Evolutionary conservation across 2,797 vertebrate species (phyloP).

Genomic region (Manis pentadactyla): DNA sequence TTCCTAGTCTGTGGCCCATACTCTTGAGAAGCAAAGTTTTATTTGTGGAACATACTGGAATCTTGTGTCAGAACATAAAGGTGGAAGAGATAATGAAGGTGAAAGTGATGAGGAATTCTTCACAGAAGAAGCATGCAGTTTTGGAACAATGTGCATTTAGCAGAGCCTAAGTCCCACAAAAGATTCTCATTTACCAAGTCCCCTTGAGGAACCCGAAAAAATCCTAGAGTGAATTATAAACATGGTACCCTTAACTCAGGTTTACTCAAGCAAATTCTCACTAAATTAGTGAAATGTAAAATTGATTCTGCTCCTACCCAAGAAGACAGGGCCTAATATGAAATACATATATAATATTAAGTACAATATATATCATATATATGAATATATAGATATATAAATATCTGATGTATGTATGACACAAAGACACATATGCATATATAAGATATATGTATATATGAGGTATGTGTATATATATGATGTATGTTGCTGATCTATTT

Average conservation of each 20-base stretch:
- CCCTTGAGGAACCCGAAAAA: background rate
- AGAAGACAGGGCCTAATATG: background rate
- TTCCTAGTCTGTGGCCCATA: background rate
- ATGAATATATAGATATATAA: background rate
- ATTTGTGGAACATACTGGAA: constrained; percentile 2
- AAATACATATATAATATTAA: background rate
- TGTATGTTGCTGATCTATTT: background rate
- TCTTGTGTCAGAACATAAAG: background rate
- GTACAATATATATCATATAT: background rate
- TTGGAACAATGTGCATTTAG: background rate
- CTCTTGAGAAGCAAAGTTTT: constrained; percentile 36
- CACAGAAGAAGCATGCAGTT: background rate
- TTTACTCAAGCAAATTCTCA: background rate
- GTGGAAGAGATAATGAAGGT: constrained; percentile 16
- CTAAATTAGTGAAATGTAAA: constrained; percentile 43
- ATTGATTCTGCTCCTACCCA: constrained; percentile 26
- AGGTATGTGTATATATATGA: background rate
- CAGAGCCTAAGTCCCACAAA: constrained; percentile 20
- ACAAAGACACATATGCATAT: background rate
- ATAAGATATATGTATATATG: background rate
- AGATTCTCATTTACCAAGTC: background rate
- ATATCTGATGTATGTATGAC: background rate
- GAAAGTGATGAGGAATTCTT: background rate
- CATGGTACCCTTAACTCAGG: background rate
- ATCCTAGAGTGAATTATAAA: constrained; percentile 26